Conservation (phyloP, 2,113 vertebrate genomes). For the Pristiophorus japonicus region DNA sequence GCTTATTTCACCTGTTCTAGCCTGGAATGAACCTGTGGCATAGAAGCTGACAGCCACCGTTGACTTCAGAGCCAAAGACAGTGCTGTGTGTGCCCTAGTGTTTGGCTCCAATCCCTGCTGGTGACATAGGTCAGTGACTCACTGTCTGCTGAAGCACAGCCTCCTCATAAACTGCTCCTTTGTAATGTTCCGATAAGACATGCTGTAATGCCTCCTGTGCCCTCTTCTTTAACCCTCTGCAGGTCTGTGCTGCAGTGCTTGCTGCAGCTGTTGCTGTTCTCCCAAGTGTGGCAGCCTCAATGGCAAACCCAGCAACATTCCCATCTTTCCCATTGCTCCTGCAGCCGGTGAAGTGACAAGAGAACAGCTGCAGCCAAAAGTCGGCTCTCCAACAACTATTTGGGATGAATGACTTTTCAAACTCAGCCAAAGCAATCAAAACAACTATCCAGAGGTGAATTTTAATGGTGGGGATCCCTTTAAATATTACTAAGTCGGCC, state of each 20-base stretch:
- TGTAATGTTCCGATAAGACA: not conserved
- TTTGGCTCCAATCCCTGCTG: not conserved
- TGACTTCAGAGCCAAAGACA: not conserved
- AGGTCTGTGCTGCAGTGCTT: not conserved
- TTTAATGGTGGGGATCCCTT: not conserved
- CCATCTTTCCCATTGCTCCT: not conserved
- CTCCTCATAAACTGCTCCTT: not conserved
- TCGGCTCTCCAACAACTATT: not conserved
- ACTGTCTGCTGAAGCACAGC: not conserved
- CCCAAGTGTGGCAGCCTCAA: not conserved
- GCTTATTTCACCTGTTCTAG: not conserved
- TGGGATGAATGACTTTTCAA: not conserved
- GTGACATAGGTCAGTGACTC: not conserved
- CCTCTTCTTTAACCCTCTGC: not conserved
- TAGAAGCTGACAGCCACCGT: not conserved
- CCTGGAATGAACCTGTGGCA: not conserved
- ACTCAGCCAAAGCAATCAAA: not conserved
- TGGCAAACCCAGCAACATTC: not conserved
- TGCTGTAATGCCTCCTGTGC: not conserved
- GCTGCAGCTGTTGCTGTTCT: not conserved
- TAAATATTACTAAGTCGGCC: not conserved
- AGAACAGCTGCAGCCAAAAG: not conserved
- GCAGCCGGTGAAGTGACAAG: not conserved
- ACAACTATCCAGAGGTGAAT: not conserved
- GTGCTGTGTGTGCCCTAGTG: not conserved